Percentiles rank a stretch among this genome's conserved stretches.
Evolutionary conservation across 2,888 invertebrate genomes (phyloP).

Genomic region (Neoitamus cyanurus): DNA sequence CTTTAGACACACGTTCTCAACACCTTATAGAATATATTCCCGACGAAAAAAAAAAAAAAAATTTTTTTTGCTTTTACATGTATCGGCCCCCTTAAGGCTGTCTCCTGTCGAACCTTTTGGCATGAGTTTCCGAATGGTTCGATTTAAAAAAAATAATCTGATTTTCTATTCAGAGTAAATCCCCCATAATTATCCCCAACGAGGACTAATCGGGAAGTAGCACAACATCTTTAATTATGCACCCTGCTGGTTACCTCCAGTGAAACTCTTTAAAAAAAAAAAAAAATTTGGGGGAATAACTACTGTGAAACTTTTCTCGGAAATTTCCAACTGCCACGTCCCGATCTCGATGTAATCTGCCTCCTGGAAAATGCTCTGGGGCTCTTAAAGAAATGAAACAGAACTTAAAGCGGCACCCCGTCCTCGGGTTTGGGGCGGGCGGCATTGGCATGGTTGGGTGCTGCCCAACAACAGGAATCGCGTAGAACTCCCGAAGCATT

Average conservation of each 20-base stretch:
- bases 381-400: background rate
- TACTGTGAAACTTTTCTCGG: background rate
- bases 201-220: background rate
- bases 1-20: no score
- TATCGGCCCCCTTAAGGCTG: no score
- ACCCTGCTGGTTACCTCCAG: background rate
- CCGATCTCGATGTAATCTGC: background rate
- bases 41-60: no score
- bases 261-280: background rate
- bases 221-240: background rate
- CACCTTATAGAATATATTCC: no score
- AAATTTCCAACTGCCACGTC: background rate
- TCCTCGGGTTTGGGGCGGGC: background rate
- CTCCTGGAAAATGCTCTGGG: background rate
- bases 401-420: background rate
- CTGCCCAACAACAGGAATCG: background rate
- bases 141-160: no score
- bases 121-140: no score
- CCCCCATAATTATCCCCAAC: background rate
- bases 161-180: background rate
- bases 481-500: conserved; percentile 1
- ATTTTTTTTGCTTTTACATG: no score
- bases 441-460: background rate
- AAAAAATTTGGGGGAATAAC: background rate
- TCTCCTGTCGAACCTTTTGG: no score